These are phyloP conservation scores for Cherax quadricarinatus DNA, from an alignment of 1,140 invertebrate species.

Conservation along the genomic window DNA sequence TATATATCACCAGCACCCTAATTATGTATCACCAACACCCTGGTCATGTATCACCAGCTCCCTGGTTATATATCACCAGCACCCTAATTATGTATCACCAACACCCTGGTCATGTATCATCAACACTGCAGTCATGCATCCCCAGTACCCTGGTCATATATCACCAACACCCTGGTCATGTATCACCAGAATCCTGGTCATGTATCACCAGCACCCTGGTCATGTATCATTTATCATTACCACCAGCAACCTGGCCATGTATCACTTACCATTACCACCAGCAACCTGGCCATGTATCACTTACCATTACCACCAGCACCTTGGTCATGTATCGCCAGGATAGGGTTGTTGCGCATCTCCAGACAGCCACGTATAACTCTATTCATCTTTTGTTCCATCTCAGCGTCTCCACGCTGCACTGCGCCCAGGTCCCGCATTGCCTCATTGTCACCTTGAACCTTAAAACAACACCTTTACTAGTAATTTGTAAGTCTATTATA, in stretches of 20 bases:
- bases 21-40: too few relatives aligned
- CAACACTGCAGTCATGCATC: too few relatives aligned
- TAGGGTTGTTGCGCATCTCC: constrained; percentile 91
- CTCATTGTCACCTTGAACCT: constrained; percentile 91
- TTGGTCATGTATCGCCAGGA: constrained; percentile 96
- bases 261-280: constrained; percentile 90
- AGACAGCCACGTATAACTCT: constrained; percentile 93
- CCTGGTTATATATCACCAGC: too few relatives aligned
- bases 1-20: too few relatives aligned
- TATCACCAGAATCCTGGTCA: constrained; percentile 93
- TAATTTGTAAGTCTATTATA: too few relatives aligned
- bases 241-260: constrained; percentile 80
- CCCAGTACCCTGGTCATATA: too few relatives aligned
- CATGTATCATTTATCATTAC: constrained; percentile 85
- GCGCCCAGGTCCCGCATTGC: constrained; percentile 95
- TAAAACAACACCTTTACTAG: constrained; percentile 62
- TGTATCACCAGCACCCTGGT: constrained; percentile 85
- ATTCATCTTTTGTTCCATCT: constrained; percentile 99
- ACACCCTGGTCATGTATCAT: too few relatives aligned
- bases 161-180: too few relatives aligned
- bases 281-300: constrained; percentile 89
- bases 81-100: too few relatives aligned
- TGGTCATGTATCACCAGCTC: too few relatives aligned
- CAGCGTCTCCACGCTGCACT: constrained; percentile 97
- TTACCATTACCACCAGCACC: constrained; percentile 97